phyloP scores from a whole-genome alignment of 2,888 invertebrate species.

The Temnothorax unifasciatus region DNA sequence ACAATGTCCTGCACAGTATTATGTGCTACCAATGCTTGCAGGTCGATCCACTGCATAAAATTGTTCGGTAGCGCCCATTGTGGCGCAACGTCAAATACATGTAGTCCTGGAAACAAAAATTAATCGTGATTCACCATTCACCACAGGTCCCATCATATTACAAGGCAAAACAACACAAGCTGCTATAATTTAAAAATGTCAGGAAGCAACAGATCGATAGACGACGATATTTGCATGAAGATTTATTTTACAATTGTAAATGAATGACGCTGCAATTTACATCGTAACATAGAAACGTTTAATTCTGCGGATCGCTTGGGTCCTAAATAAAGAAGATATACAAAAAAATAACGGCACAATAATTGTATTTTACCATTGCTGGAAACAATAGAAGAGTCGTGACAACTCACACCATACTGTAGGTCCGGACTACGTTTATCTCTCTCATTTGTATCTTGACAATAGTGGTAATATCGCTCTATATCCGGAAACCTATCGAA shows the following conservation, averaged over 20 bases:
- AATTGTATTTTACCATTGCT: conserved; percentile 78
- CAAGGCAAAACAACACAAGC: not conserved
- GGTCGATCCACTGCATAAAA: conserved; percentile 79
- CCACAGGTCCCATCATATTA: not conserved
- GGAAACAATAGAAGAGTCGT: conserved; percentile 73
- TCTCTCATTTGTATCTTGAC: conserved; percentile 58
- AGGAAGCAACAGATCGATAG: conserved; percentile 12
- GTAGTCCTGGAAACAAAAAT: conserved; percentile 77
- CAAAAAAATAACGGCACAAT: conserved; percentile 5
- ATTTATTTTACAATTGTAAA: conserved; percentile 14
- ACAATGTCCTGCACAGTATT: conserved; percentile 68
- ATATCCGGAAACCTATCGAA: conserved; percentile 59
- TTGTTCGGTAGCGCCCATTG: conserved; percentile 82
- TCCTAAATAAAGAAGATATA: not conserved
- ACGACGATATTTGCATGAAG: not conserved
- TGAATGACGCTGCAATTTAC: not conserved
- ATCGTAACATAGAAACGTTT: not conserved
- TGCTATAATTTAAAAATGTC: not conserved
- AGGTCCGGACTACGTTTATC: conserved; percentile 67
- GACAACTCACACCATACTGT: conserved; percentile 79
- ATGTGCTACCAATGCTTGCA: conserved; percentile 80
- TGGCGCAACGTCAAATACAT: conserved; percentile 81
- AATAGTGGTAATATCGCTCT: conserved; percentile 61
- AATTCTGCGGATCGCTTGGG: not conserved
- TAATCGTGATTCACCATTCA: not conserved